Evolutionary conservation across 2,797 vertebrate species (phyloP), one percentile per base, ranked within the genome.

Genomic region (Rhynchonycteris naso): DNA sequence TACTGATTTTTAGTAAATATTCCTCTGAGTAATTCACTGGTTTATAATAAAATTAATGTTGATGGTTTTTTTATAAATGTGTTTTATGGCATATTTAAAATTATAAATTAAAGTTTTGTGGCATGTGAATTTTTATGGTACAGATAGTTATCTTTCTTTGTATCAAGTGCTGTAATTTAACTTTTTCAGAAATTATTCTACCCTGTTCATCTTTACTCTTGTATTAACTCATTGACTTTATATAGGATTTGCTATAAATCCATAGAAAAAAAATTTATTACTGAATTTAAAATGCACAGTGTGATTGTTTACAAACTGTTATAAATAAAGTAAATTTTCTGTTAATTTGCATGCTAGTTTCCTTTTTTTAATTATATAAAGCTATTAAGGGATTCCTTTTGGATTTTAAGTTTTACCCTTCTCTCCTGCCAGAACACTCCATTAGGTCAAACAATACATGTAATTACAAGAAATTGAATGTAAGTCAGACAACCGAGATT

Each of bases 1-100:
- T 97, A 72, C 93, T 97, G 96, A 80, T 65, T 97, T 98, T 98
- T 97, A 97, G 94, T 93, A 96, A 91, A 88, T 97, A 90, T 96
- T 83, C 56, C 76, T 98, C 71, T 74, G 92, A 30, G 58, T 95
- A 86, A 94, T 97, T 97, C 47, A 63, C n/a, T 95, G 79, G 95
- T 94, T 59, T 97, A 96, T 95, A 88, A 95, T 96, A 93, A 97
- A 95, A 83, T 89, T 90, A 50, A 66, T 56, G 10, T 80, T 92
- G 43, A 95, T 92, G 79, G 43, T 59, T 68, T 68, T 97, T 97
- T 97, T 75, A 91, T 96, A 95, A 97, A 86, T 91, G 8, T 93
- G 78, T 97, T 97, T 97, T 97, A 84, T 71, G 95, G 24, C 96
- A 28, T 97, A 97, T 97, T 96, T 98, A 96, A 84, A 96, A 93